phyloP scores from a whole-genome alignment of 1,140 invertebrate species.

The Tetragnatha versicolor region DNA sequence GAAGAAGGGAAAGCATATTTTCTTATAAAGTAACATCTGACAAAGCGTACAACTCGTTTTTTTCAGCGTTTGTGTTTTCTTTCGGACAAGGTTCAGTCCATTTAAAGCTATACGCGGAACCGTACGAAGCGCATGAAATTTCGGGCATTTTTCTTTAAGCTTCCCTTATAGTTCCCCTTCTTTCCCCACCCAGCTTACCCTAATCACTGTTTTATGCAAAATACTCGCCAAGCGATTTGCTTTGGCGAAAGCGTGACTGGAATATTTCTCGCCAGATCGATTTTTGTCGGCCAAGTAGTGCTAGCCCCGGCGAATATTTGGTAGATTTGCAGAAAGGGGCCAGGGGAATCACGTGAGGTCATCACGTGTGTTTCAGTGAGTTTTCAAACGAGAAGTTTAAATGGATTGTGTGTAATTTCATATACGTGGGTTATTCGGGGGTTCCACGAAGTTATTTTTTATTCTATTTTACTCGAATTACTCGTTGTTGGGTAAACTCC shows the following conservation, averaged over 20 bases:
- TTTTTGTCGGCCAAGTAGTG: constrained; percentile 33
- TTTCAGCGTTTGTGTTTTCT: constrained; percentile 20
- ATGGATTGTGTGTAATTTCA: no score
- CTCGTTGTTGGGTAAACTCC: no score
- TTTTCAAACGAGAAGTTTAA: no score
- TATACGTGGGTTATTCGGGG: no score
- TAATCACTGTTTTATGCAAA: constrained; percentile 54
- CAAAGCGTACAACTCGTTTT: constrained; percentile 36
- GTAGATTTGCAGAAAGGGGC: no score
- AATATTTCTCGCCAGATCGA: constrained; percentile 51
- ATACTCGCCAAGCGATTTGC: constrained; percentile 48
- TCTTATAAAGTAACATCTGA: constrained; percentile 25
- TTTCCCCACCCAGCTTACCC: constrained; percentile 8
- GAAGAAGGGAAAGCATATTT: neutral
- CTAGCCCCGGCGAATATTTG: constrained; percentile 26
- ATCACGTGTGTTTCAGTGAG: no score
- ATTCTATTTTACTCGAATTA: no score
- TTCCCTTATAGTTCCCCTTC: neutral
- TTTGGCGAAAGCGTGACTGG: constrained; percentile 45
- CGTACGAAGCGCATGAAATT: constrained; percentile 35
- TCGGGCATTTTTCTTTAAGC: constrained; percentile 35
- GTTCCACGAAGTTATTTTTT: no score
- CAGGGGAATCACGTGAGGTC: no score
- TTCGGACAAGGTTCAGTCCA: constrained; percentile 17
- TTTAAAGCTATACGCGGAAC: constrained; percentile 37